Percentiles rank a stretch among this genome's conserved stretches.
These are phyloP conservation scores for Drosophila neonasuta DNA, from an alignment of 2,888 invertebrate species.

Conservation along the genomic window DNA sequence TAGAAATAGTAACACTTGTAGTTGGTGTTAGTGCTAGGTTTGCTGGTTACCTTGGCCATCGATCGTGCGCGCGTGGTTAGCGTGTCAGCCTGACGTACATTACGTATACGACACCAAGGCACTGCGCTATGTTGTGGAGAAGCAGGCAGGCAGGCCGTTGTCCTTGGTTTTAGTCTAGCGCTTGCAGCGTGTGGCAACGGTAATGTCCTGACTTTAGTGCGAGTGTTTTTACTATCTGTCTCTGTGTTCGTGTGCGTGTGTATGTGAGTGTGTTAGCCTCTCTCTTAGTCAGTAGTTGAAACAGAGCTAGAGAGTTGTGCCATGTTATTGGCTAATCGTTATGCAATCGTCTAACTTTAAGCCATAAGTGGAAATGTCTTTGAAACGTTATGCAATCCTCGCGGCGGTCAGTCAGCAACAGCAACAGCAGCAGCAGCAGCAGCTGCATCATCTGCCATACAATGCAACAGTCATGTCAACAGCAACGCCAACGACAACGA, in stretches of 20 bases:
- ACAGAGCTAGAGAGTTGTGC: conserved; percentile 9
- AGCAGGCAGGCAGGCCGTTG: conserved; percentile 38
- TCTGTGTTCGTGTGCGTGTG: conserved; percentile 32
- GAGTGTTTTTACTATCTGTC: conserved; percentile 11
- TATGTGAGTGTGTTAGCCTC: not conserved
- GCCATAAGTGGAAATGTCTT: conserved; percentile 83
- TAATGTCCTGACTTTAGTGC: not conserved
- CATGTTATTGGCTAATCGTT: conserved; percentile 67
- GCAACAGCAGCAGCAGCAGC: conserved; percentile 53
- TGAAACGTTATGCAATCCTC: conserved; percentile 85
- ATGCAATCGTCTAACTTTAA: conserved; percentile 63
- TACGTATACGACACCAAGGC: conserved; percentile 35
- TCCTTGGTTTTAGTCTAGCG: conserved; percentile 72
- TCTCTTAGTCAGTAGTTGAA: not conserved
- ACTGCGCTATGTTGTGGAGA: conserved; percentile 29
- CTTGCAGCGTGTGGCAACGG: conserved; percentile 39
- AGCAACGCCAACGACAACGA: conserved; percentile 34
- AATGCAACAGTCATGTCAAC: conserved; percentile 56
- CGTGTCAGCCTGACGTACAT: conserved; percentile 40
- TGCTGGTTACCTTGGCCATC: conserved; percentile 63
- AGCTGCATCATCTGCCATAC: conserved; percentile 37
- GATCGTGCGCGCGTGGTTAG: conserved; percentile 60
- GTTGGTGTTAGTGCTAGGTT: conserved; percentile 11
- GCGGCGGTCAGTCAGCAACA: conserved; percentile 80
- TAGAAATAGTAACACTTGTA: conserved; percentile 50